These are phyloP conservation scores for Leucoraja ocellata DNA, from an alignment of 2,797 vertebrate species.

Conservation along the genomic window DNA sequence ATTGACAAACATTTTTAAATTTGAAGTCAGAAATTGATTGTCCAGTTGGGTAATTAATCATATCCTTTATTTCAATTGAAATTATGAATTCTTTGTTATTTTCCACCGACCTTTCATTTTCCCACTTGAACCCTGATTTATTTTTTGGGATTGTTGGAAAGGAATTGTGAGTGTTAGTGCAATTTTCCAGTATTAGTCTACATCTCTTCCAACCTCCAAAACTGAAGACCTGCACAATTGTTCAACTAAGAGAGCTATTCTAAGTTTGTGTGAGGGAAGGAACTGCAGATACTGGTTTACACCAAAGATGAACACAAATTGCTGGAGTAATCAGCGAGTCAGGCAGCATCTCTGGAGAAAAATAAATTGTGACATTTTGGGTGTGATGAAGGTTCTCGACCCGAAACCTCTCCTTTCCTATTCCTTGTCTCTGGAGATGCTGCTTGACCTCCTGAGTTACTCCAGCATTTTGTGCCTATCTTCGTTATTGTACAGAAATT, in stretches of 20 bases:
- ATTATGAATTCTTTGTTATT: neutral
- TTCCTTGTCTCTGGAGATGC: too few species aligned
- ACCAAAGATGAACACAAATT: too few species aligned
- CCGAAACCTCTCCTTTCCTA: too few species aligned
- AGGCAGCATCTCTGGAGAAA: too few species aligned
- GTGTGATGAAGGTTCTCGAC: too few species aligned
- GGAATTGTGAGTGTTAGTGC: neutral
- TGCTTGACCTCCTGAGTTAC: too few species aligned
- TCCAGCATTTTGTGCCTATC: too few species aligned
- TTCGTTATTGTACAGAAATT: neutral
- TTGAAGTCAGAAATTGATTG: slow-evolving; percentile 3
- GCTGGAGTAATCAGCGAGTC: too few species aligned
- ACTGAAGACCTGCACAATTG: neutral
- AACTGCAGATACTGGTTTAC: too few species aligned
- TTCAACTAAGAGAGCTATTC: neutral
- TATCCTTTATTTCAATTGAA: neutral
- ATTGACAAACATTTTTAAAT: slow-evolving; percentile 12
- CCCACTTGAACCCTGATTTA: neutral
- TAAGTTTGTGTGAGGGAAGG: neutral
- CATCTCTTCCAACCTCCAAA: neutral
- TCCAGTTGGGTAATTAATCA: neutral
- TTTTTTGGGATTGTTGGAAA: neutral
- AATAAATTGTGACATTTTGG: too few species aligned
- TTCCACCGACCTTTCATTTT: neutral
- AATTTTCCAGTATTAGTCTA: neutral